phyloP scores from a whole-genome alignment of 2,888 invertebrate genomes.

The Ochropacha duplaris region DNA sequence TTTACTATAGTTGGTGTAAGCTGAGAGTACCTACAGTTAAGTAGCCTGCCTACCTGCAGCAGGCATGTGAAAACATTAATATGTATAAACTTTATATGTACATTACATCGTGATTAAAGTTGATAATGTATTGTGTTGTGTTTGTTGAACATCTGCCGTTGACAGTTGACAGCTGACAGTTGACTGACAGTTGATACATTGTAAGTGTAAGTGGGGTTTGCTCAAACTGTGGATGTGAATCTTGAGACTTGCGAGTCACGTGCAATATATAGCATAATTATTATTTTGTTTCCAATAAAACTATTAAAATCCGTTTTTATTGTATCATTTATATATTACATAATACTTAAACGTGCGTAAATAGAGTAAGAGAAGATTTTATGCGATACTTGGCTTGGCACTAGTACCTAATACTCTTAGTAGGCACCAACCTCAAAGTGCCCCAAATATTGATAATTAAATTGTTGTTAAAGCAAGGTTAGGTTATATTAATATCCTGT shows the following conservation, averaged over 20 bases:
- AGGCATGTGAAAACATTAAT: not conserved
- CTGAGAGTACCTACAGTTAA: not conserved
- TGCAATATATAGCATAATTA: constrained; percentile 82
- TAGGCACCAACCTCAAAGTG: too few relatives aligned
- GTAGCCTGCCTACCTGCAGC: too few relatives aligned
- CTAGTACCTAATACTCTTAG: too few relatives aligned
- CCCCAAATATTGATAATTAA: too few relatives aligned
- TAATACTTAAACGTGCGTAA: too few relatives aligned
- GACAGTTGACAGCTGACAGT: constrained; percentile 10
- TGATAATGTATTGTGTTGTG: too few relatives aligned
- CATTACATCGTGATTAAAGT: constrained; percentile 15
- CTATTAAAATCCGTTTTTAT: constrained; percentile 53
- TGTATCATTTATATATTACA: constrained; percentile 34
- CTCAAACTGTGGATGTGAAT: constrained; percentile 64
- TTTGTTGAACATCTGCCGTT: constrained; percentile 8
- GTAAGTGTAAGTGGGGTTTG: constrained; percentile 77
- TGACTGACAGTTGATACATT: constrained; percentile 21
- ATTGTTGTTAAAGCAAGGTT: too few relatives aligned
- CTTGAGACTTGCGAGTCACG: constrained; percentile 67
- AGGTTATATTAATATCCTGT: too few relatives aligned
- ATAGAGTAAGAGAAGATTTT: too few relatives aligned
- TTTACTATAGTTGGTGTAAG: not conserved
- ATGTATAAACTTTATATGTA: too few relatives aligned
- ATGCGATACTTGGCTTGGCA: too few relatives aligned
- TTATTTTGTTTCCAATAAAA: constrained; percentile 83